A percentile compares a stretch with the other conserved stretches of the same genome.
Evolutionary conservation across 2,888 invertebrate genomes (phyloP).

Genomic region (Aphelenchoides bicaudatus): DNA sequence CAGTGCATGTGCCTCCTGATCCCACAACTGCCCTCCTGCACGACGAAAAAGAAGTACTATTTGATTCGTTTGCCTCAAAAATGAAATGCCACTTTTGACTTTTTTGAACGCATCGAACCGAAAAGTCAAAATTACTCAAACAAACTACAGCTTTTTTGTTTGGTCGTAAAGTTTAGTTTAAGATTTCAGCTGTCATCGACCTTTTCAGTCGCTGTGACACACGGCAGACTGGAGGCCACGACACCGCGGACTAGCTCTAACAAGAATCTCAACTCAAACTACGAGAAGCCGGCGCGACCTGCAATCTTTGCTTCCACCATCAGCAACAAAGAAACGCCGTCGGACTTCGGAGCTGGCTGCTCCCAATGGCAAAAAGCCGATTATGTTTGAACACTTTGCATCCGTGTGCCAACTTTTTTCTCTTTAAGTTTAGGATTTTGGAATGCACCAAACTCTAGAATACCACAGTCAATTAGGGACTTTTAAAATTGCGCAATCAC

Average conservation of each 20-base stretch:
- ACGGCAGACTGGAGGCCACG: not conserved
- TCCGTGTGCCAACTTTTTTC: no score
- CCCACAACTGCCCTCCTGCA: conserved; percentile 1
- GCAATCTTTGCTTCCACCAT: conserved; percentile 19
- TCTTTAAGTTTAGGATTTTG: no score
- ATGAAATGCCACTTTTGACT: no score
- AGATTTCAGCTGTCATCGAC: conserved; percentile 20
- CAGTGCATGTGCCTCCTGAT: no score
- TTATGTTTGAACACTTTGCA: conserved; percentile 21
- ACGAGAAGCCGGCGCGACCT: conserved; percentile 9
- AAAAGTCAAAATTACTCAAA: no score
- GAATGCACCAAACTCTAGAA: no score
- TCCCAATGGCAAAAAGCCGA: conserved; percentile 24
- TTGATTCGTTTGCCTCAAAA: conserved; percentile 4
- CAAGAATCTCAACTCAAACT: not conserved
- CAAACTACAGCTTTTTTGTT: no score
- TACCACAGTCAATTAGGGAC: no score
- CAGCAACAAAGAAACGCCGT: conserved; percentile 23
- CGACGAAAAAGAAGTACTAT: conserved; percentile 19
- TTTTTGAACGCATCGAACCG: no score
- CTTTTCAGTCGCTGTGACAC: conserved; percentile 17
- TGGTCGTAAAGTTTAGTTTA: no score
- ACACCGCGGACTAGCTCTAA: not conserved
- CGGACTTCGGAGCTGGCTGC: conserved; percentile 12
- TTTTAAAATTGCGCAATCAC: no score